Evolutionary conservation across 2,888 invertebrate species (phyloP).

Genomic region (Lepidochrysops patricia): DNA sequence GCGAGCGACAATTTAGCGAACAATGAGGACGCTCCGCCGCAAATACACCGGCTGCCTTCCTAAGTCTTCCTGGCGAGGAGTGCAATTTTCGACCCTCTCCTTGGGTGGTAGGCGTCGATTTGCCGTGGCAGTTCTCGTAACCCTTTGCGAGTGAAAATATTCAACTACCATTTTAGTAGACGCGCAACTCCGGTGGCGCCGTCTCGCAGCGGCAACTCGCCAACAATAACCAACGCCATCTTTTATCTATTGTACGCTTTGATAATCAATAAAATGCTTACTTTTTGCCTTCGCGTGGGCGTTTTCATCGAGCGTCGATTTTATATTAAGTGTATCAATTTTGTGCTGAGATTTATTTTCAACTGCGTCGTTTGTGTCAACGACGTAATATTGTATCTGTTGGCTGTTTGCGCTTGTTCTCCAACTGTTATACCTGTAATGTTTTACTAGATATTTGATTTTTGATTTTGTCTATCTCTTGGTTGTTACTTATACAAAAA

Average conservation of each 20-base stretch:
- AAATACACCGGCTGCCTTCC: slow-evolving; percentile 61
- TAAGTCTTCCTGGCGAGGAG: slow-evolving; percentile 42
- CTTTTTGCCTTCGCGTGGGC: slow-evolving; percentile 18
- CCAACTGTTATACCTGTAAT: background rate
- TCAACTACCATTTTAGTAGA: slow-evolving; percentile 72
- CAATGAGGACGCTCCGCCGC: slow-evolving; percentile 70
- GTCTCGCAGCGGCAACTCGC: slow-evolving; percentile 60
- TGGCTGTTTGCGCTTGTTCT: background rate
- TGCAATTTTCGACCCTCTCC: slow-evolving; percentile 32
- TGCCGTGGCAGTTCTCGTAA: slow-evolving; percentile 24
- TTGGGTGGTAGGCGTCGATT: slow-evolving; percentile 32
- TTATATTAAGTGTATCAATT: slow-evolving; percentile 8
- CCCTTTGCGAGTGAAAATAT: slow-evolving; percentile 62
- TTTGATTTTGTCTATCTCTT: background rate
- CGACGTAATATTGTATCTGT: background rate
- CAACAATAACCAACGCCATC: slow-evolving; percentile 69
- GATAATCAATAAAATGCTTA: slow-evolving; percentile 60
- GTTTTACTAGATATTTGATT: background rate
- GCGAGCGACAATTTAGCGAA: slow-evolving; percentile 74
- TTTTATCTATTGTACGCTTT: slow-evolving; percentile 66
- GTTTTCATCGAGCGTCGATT: slow-evolving; percentile 12
- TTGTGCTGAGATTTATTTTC: slow-evolving; percentile 18
- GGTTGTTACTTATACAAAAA: too few relatives aligned
- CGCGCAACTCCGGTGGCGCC: slow-evolving; percentile 70
- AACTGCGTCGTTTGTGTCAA: background rate